phyloP scores from a whole-genome alignment of 1,140 invertebrate species.

The Eriocheir sinensis region DNA sequence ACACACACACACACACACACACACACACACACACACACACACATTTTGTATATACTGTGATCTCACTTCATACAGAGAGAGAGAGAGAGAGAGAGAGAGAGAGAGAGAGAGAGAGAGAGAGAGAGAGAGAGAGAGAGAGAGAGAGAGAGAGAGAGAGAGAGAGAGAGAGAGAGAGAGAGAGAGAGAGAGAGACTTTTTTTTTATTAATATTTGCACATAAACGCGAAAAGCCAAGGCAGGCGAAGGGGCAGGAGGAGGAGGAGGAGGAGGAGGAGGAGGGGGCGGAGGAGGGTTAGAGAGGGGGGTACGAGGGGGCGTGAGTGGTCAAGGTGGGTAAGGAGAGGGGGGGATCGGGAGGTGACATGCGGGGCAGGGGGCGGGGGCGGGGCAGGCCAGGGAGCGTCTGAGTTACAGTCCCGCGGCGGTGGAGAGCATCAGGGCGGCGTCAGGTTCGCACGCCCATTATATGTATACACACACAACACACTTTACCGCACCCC shows the following conservation, averaged over 20 bases:
- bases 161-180: neutral
- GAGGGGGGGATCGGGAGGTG: neutral
- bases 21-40: neutral
- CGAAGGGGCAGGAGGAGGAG: neutral
- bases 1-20: too few species aligned
- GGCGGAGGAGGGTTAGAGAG: neutral
- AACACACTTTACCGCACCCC: too few species aligned
- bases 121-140: slow-evolving; percentile 1
- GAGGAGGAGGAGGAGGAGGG: neutral
- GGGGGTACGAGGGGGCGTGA: neutral
- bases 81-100: neutral
- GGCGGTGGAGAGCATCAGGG: neutral
- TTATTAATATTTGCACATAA: neutral
- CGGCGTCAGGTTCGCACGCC: neutral
- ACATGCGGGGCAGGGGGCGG: too few species aligned
- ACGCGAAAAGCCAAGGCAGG: neutral
- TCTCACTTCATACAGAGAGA: too few species aligned
- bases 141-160: slow-evolving; percentile 25
- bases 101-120: slow-evolving; percentile 14
- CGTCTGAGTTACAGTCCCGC: neutral
- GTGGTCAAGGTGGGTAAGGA: neutral
- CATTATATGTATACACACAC: neutral
- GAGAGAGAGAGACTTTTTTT: neutral
- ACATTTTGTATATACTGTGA: neutral
- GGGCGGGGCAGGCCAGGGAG: too few species aligned